These are phyloP conservation scores for Agrotis segetum DNA, from an alignment of 2,888 invertebrate genomes.

Conservation along the genomic window DNA sequence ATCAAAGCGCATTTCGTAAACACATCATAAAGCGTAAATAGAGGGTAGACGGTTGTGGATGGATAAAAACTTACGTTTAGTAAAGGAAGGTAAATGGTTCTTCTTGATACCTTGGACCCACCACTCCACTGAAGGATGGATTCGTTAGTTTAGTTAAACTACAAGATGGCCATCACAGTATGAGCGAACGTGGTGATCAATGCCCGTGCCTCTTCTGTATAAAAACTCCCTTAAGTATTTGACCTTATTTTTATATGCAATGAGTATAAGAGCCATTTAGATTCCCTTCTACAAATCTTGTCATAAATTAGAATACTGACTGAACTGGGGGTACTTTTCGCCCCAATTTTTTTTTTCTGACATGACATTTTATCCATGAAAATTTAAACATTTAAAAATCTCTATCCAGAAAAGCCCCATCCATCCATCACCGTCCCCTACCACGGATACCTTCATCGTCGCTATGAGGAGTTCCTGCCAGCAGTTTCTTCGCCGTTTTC, in stretches of 20 bases:
- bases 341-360: not conserved
- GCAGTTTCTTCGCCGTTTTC: constrained; percentile 94
- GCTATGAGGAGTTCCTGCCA: constrained; percentile 93
- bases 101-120: not conserved
- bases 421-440: constrained; percentile 78
- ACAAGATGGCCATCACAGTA: not conserved
- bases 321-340: not conserved
- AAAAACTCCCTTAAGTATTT: not conserved
- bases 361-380: too few species aligned
- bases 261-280: too few species aligned
- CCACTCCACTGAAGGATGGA: not conserved
- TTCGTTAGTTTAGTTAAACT: too few species aligned
- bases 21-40: constrained; percentile 51
- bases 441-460: constrained; percentile 94
- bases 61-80: constrained; percentile 30
- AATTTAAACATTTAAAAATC: not conserved
- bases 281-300: too few species aligned
- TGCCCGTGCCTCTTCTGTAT: not conserved
- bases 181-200: not conserved
- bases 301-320: not conserved
- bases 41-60: constrained; percentile 64
- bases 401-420: not conserved
- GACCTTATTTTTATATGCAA: too few species aligned
- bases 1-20: constrained; percentile 80
- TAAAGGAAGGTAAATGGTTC: not conserved